A percentile compares a stretch with the other conserved stretches of the same genome.
These are phyloP conservation scores for Burhinus bistriatus DNA, from an alignment of 2,113 vertebrate genomes.

Conservation along the genomic window DNA sequence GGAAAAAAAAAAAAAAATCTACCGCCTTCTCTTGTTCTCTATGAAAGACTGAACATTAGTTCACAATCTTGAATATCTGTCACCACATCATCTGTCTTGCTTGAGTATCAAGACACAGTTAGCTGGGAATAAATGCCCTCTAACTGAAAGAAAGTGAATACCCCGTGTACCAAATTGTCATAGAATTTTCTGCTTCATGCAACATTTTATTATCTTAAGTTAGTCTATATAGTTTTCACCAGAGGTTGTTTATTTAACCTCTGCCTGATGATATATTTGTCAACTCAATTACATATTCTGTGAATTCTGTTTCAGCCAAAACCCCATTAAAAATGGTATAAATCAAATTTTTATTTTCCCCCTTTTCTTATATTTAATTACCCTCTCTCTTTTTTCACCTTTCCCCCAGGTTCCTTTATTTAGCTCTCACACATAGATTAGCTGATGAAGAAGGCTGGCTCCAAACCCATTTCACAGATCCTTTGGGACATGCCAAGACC, in stretches of 20 bases:
- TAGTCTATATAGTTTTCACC: not conserved
- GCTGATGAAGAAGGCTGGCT: conserved; percentile 35
- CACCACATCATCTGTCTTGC: conserved; percentile 46
- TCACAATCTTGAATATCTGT: conserved; percentile 53
- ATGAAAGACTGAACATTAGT: not conserved
- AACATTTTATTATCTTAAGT: conserved; percentile 30
- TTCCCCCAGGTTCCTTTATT: not conserved
- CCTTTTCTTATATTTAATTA: conserved; percentile 25
- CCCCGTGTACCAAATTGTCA: not conserved
- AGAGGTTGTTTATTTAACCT: conserved; percentile 49
- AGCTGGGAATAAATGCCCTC: conserved; percentile 39
- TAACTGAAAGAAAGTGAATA: conserved; percentile 44
- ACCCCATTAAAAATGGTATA: not conserved
- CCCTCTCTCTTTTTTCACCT: conserved; percentile 28
- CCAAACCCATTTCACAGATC: not conserved
- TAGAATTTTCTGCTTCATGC: conserved; percentile 51
- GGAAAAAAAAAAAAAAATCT: not conserved
- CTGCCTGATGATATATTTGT: conserved; percentile 25
- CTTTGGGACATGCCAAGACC: not conserved
- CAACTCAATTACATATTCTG: not conserved
- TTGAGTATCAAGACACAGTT: conserved; percentile 19
- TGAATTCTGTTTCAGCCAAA: not conserved
- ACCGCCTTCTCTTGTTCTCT: not conserved
- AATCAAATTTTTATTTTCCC: conserved; percentile 26
- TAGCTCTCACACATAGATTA: conserved; percentile 27